These are phyloP conservation scores for Psittacula cyanocephala DNA, from an alignment of 2,113 vertebrate genomes.

Conservation along the genomic window DNA sequence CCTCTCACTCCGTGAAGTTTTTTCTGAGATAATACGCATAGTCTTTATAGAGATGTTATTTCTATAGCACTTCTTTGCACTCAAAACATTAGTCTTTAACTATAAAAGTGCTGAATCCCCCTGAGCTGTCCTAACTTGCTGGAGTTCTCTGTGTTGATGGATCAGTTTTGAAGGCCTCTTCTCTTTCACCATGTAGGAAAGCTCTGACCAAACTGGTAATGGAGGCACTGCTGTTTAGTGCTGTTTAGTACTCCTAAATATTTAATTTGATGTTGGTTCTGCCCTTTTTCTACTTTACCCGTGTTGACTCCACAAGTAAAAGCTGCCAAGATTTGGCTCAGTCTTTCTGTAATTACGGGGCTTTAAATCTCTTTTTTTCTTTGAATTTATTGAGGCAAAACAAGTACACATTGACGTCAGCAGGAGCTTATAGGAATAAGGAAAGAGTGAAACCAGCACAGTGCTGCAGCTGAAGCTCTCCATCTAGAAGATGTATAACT, in stretches of 20 bases:
- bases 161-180: not conserved
- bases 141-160: not conserved
- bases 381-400: slow-evolving; percentile 23
- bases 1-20: not conserved
- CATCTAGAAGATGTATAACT: slow-evolving; percentile 3
- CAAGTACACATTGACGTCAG: slow-evolving; percentile 37
- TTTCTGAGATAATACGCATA: not conserved
- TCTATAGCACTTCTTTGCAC: not conserved
- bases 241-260: not conserved
- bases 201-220: not conserved
- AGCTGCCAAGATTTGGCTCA: not conserved
- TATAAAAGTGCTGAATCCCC: not conserved
- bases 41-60: not conserved
- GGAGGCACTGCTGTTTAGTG: not conserved
- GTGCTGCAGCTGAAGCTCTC: slow-evolving; percentile 1
- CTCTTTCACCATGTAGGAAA: not conserved
- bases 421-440: slow-evolving; percentile 5
- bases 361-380: slow-evolving; percentile 31
- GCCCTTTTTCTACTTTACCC: not conserved
- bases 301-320: not conserved
- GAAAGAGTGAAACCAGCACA: not conserved
- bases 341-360: slow-evolving; percentile 12
- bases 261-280: slow-evolving; percentile 12
- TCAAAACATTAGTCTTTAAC: not conserved
- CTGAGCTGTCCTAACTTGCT: not conserved